Evolutionary conservation across 2,888 invertebrate genomes (phyloP).

Genomic region (Emmelina monodactyla): DNA sequence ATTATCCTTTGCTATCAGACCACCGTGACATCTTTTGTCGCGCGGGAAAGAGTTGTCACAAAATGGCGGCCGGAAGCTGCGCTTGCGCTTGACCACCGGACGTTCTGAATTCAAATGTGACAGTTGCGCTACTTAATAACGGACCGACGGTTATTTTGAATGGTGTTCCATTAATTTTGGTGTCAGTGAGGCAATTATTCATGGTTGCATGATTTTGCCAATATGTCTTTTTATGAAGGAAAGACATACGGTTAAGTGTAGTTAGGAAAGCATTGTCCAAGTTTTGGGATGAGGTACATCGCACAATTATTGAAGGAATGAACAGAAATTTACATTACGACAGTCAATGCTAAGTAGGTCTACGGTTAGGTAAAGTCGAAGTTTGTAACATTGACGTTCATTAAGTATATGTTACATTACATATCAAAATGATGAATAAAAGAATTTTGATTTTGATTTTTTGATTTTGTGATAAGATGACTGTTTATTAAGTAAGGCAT

Average conservation of each 20-base stretch:
- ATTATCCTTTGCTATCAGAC: slow-evolving; percentile 16
- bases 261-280: no score
- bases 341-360: no score
- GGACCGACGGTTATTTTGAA: slow-evolving; percentile 13
- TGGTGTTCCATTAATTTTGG: background rate
- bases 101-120: slow-evolving; percentile 15
- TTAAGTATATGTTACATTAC: no score
- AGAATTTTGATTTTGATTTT: no score
- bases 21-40: slow-evolving; percentile 23
- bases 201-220: slow-evolving; percentile 1
- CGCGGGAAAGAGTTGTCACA: slow-evolving; percentile 20
- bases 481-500: no score
- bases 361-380: no score
- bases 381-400: no score
- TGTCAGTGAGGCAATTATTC: slow-evolving; percentile 1
- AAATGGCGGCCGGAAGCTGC: slow-evolving; percentile 21
- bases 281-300: no score
- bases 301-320: no score
- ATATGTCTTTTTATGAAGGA: background rate
- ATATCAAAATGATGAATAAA: no score
- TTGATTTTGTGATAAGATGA: no score
- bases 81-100: slow-evolving; percentile 14
- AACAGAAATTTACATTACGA: no score
- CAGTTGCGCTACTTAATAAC: slow-evolving; percentile 22
- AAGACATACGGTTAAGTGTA: background rate